Conservation (phyloP, 2,113 vertebrate genomes). For the Prionailurus bengalensis region DNA sequence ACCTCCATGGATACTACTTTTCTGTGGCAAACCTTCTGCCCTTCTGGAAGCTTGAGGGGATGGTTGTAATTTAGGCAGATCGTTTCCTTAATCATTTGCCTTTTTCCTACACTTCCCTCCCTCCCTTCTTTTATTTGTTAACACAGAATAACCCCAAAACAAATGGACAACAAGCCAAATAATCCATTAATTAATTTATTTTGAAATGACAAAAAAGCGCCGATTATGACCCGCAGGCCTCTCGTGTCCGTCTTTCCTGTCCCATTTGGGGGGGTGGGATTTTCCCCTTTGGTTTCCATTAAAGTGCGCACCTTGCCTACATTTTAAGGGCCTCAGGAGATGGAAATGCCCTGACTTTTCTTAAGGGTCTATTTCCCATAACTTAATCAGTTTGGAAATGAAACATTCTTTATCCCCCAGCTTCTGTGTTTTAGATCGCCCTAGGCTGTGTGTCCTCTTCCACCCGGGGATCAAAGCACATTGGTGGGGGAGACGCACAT, state of each 20-base stretch:
- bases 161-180: not conserved
- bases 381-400: not conserved
- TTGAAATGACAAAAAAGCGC: not conserved
- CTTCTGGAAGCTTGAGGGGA: not conserved
- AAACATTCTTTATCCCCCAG: not conserved
- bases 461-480: too few species aligned
- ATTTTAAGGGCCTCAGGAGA: not conserved
- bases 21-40: not conserved
- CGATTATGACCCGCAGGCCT: fast-evolving
- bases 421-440: not conserved
- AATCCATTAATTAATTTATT: not conserved
- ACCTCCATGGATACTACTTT: not conserved
- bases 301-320: not conserved
- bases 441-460: not conserved
- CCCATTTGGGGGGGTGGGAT: not conserved
- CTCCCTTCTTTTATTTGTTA: not conserved
- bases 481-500: not conserved
- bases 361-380: not conserved
- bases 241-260: too few species aligned
- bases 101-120: not conserved
- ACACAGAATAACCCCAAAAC: not conserved
- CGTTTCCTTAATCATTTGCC: not conserved
- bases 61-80: not conserved
- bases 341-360: not conserved
- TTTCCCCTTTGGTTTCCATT: not conserved